phyloP scores from a whole-genome alignment of 2,888 invertebrate species.

The Crossocerus cetratus region DNA sequence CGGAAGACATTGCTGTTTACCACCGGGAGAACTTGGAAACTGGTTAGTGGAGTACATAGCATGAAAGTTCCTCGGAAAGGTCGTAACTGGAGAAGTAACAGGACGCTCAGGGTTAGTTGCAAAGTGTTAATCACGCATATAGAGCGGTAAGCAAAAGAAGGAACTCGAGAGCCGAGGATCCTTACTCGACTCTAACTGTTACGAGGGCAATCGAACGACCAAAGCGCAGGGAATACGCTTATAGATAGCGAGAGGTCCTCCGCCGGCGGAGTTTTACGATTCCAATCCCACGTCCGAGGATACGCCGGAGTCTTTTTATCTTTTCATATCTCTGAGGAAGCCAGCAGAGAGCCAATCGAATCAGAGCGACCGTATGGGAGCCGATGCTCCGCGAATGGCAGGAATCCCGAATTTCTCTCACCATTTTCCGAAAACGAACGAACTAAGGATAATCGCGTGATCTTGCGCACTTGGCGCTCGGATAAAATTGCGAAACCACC shows the following conservation, averaged over 20 bases:
- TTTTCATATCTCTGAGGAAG: slow-evolving; percentile 2
- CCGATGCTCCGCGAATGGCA: not conserved
- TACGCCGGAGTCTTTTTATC: slow-evolving; percentile 1
- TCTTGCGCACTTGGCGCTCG: not conserved
- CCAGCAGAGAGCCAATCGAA: slow-evolving; percentile 1
- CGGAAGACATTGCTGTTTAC: too few species aligned
- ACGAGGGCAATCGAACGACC: not conserved
- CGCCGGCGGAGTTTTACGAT: not conserved
- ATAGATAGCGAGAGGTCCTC: not conserved
- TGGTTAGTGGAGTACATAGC: too few species aligned
- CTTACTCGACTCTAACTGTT: not conserved
- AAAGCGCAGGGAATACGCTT: not conserved
- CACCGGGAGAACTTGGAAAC: too few species aligned
- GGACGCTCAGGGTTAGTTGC: not conserved
- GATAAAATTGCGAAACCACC: slow-evolving; percentile 17
- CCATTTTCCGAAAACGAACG: not conserved
- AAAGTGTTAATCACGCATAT: not conserved
- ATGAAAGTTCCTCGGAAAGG: too few species aligned
- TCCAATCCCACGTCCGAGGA: not conserved
- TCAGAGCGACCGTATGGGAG: not conserved
- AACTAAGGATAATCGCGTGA: not conserved
- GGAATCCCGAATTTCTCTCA: not conserved
- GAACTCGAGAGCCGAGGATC: not conserved
- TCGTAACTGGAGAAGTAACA: too few species aligned
- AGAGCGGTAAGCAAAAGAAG: not conserved